Base-by-base conservation (phyloP, 2,888 invertebrate species). In the Pedicia rivosa region DNA sequence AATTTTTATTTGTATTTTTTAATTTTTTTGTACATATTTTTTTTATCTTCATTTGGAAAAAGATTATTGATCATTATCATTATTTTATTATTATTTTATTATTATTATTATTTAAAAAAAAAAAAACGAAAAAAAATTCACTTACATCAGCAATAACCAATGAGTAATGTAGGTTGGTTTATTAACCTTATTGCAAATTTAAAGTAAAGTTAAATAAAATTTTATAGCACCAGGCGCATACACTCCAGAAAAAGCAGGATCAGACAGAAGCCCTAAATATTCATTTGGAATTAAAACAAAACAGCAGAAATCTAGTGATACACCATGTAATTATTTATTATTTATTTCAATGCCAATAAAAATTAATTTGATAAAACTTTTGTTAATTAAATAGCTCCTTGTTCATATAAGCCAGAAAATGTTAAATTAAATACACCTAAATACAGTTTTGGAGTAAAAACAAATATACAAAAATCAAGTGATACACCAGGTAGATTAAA, bases 191-290 rank as follows among this genome's bases (percentile, higher is more conserved):
- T 10, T 10, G 8, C 3, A 24, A 24, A 20, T 20, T 20, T 10
- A 24, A 24, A 24, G n/a, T 10, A 4, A 5, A 24, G 3, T 10
- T 5, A 24, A 5, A 7, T 10, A 24, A 10, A 24, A 10, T 4
- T 10, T 24, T 24, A 10, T 56, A 15, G 33, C 33, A 12, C 37
- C 68, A 25, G 64, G 65, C 40, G 55, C 57, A 36, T 69, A 69
- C 52, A 48, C 46, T 36, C 55, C 65, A 8, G 65, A 65, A 48
- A 61, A 62, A 44, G 47, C 55, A 12, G 59, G 59, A 28, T 45
- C 59, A 31, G 61, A 66, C 47, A 48, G 54, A 36, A 52, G 63
- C n/a, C 67, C 67, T 15, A 57, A 59, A 44, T 69, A 61, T 47
- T 61, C 60, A 40, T 69, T 71, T 48, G 36, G 36, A 16, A 14